A percentile compares a stretch with the other conserved stretches of the same genome.
phyloP scores from a whole-genome alignment of 2,888 invertebrate genomes.

The Tigriopus californicus region DNA sequence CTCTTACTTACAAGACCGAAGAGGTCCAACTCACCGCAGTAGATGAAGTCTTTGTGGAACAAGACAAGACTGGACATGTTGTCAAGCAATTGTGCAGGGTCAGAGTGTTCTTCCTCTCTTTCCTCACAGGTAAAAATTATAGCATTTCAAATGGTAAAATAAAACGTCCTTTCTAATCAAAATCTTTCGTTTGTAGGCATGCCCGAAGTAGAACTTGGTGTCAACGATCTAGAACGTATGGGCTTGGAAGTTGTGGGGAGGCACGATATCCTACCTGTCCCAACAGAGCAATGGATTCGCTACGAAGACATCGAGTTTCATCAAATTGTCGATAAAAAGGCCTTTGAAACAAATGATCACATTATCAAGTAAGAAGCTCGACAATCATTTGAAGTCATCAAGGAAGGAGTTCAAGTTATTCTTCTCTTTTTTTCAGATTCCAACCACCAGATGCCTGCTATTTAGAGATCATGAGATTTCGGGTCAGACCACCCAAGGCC shows the following conservation, averaged over 20 bases:
- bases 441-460: conserved; percentile 95
- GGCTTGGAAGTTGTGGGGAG: conserved; percentile 97
- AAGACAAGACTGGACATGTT: conserved; percentile 61
- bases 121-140: conserved; percentile 77
- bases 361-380: conserved; percentile 9
- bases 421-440: conserved; percentile 40
- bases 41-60: conserved; percentile 79
- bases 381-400: conserved; percentile 13
- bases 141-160: too few species aligned
- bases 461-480: conserved; percentile 86
- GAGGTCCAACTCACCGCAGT: conserved; percentile 83
- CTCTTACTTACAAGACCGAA: conserved; percentile 81
- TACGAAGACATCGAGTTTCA: conserved; percentile 88
- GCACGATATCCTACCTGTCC: conserved; percentile 95
- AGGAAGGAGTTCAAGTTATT: background rate
- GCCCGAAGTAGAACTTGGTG: conserved; percentile 85
- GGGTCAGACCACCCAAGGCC: conserved; percentile 83
- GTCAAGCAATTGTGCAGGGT: conserved; percentile 84
- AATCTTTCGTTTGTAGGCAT: conserved; percentile 32
- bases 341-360: conserved; percentile 41
- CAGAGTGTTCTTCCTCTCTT: conserved; percentile 83
- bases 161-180: too few species aligned
- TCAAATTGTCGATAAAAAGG: conserved; percentile 72
- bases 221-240: conserved; percentile 91
- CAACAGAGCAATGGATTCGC: conserved; percentile 96